A percentile compares a stretch with the other conserved stretches of the same genome.
These are phyloP conservation scores for Euthynnus affinis DNA, from an alignment of 2,797 vertebrate species.

Conservation along the genomic window DNA sequence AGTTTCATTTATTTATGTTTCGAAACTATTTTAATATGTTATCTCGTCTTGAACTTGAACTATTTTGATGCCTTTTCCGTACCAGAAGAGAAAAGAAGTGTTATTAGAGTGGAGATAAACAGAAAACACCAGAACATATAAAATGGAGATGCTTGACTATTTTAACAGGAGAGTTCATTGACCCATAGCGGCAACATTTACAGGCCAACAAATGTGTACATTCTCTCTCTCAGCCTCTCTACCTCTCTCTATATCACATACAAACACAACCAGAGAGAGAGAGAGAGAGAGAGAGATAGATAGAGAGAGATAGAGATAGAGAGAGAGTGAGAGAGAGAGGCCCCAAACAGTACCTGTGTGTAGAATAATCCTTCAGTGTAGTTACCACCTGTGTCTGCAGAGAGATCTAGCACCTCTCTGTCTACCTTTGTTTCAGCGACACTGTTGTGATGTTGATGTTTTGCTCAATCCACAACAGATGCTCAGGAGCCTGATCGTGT, in stretches of 20 bases:
- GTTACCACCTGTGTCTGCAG: slow-evolving; percentile 82
- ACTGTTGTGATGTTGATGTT: slow-evolving; percentile 71
- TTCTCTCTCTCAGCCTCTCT: slow-evolving; percentile 50
- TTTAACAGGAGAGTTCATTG: slow-evolving; percentile 69
- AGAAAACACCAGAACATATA: slow-evolving; percentile 69
- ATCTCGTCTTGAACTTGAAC: background rate
- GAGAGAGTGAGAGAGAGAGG: slow-evolving; percentile 60
- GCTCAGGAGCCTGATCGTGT: slow-evolving; percentile 3
- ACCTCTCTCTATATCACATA: slow-evolving; percentile 1
- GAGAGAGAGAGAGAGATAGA: slow-evolving; percentile 13
- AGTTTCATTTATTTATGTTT: background rate
- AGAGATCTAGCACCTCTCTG: slow-evolving; percentile 84
- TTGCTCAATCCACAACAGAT: slow-evolving; percentile 52
- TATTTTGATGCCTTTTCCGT: background rate
- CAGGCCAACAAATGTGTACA: slow-evolving; percentile 60
- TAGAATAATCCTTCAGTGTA: slow-evolving; percentile 81
- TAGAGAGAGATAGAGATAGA: slow-evolving; percentile 36
- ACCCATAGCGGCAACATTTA: slow-evolving; percentile 61
- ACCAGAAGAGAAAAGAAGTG: background rate
- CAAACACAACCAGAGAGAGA: slow-evolving; percentile 9
- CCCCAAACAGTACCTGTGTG: slow-evolving; percentile 78
- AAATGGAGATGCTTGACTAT: slow-evolving; percentile 53
- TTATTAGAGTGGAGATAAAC: slow-evolving; percentile 30
- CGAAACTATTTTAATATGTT: background rate
- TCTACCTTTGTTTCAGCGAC: slow-evolving; percentile 76